Evolutionary conservation across 92 coral and sea anemone species (phyloP), one percentile per base, ranked within the genome.

Genomic region (Galaxea fascicularis): DNA sequence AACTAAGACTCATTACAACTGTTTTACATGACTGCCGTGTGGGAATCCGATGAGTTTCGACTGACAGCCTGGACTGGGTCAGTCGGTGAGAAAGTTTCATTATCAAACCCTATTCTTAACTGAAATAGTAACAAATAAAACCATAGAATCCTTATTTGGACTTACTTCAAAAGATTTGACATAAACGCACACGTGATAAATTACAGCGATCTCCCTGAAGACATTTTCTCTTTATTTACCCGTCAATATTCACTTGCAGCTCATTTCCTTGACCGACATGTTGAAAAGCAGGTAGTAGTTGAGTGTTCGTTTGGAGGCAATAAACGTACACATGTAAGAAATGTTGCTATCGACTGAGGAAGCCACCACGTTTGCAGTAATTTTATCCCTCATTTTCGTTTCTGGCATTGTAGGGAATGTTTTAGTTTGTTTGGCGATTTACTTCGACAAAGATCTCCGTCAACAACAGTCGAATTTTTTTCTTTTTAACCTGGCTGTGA

Each of bases 351-450:
- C 92, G 8, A 65, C 58, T 0, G 66, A 62, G 22, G 92, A 87
- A 57, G 69, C 70, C 20, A 28, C 16, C 4, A 45, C 65, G 2
- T 83, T 82, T 71, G 71, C 82, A 14, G 79, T 62, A 14, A 41
- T 90, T 47, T 82, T 90, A 8, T 26, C 64, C 57, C 10, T 82
- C 21, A 87, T 85, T 35, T 76, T 87, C 58, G 27, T 83, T 31
- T 65, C 82, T 35, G 94, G 94, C 17, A 41, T 89, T n/a, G 14
- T 87, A 41, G 94, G 94, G 12, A 90, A 90, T 28, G 17, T 30
- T 46, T 73, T 78, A 6, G 92, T 90, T 45, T 90, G 94, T 65
- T 54, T 90, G 45, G 94, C 94, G 4, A 90, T 90, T 41, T 90
- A 83, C 62, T 81, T 60, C 45, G 91, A 72, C 89, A 67, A 77